Percentiles rank a stretch among this genome's conserved stretches.
Conservation (phyloP, 2,113 vertebrate genomes). For the Paramormyrops kingsleyae region DNA sequence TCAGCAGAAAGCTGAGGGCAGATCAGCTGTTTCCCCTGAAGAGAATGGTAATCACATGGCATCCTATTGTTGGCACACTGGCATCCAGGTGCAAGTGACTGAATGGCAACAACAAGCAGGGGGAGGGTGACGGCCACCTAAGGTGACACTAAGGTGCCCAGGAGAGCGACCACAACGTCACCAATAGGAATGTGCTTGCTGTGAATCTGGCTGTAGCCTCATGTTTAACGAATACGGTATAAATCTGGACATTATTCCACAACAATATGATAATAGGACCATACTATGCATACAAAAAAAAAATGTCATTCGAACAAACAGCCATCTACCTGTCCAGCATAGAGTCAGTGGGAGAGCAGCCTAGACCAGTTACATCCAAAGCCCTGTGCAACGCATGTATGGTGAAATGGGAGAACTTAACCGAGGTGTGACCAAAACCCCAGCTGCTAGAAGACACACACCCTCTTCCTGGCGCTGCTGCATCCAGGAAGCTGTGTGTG, state of each 20-base stretch:
- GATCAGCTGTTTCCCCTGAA: slow-evolving; percentile 26
- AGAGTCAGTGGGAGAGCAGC: neutral
- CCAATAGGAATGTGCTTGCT: neutral
- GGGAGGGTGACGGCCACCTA: slow-evolving; percentile 25
- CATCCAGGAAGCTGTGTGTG: neutral
- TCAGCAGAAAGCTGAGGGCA: neutral
- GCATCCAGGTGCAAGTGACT: slow-evolving; percentile 41
- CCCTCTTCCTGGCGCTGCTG: neutral
- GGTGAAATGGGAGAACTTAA: neutral
- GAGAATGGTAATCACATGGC: slow-evolving; percentile 37
- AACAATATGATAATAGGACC: neutral
- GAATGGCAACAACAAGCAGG: slow-evolving; percentile 15
- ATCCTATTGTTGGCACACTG: slow-evolving; percentile 34
- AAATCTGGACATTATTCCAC: neutral
- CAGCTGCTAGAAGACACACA: neutral
- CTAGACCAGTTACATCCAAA: neutral
- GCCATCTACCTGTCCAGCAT: neutral
- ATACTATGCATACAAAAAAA: neutral
- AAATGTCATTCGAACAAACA: neutral
- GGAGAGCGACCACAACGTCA: neutral
- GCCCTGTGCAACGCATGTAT: neutral
- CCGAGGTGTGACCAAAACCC: neutral
- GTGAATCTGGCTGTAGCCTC: neutral
- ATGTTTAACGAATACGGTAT: neutral
- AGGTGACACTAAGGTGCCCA: neutral